Conservation (phyloP, 1,140 invertebrate genomes). For the Drosophila ercepeae region DNA sequence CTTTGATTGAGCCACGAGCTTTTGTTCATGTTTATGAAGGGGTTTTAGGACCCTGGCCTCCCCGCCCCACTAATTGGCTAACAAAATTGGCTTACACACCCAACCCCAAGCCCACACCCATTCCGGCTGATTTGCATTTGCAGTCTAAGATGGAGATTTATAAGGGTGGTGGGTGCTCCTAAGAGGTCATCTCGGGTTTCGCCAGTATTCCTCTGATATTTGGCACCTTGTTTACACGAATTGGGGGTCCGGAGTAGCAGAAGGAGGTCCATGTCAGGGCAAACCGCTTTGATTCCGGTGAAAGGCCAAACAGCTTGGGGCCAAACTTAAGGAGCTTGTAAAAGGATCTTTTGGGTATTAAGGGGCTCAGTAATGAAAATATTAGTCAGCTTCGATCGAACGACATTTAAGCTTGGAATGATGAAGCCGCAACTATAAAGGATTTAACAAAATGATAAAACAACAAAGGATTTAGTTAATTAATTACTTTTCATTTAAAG, state of each 20-base stretch:
- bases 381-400: neutral
- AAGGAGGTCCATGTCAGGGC: neutral
- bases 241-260: neutral
- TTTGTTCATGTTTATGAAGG: slow-evolving; percentile 38
- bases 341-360: neutral
- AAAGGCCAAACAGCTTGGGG: slow-evolving; percentile 23
- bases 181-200: slow-evolving; percentile 1
- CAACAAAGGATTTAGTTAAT: no score
- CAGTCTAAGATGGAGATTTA: slow-evolving; percentile 20
- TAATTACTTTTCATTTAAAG: no score
- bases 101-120: neutral
- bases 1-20: slow-evolving; percentile 14
- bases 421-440: no score
- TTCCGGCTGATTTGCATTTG: slow-evolving; percentile 36
- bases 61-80: slow-evolving; percentile 27
- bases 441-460: no score
- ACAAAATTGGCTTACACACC: slow-evolving; percentile 36
- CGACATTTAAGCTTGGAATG: no score
- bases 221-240: slow-evolving; percentile 36
- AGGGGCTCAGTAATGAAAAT: neutral
- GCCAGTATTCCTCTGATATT: slow-evolving; percentile 3
- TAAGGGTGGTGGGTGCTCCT: neutral
- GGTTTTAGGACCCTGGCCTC: neutral
- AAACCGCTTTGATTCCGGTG: slow-evolving; percentile 14
- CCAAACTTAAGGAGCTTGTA: slow-evolving; percentile 11